Percentiles rank a stretch among this genome's conserved stretches.
These are phyloP conservation scores for Lophius piscatorius DNA, from an alignment of 2,113 vertebrate species.

Conservation along the genomic window DNA sequence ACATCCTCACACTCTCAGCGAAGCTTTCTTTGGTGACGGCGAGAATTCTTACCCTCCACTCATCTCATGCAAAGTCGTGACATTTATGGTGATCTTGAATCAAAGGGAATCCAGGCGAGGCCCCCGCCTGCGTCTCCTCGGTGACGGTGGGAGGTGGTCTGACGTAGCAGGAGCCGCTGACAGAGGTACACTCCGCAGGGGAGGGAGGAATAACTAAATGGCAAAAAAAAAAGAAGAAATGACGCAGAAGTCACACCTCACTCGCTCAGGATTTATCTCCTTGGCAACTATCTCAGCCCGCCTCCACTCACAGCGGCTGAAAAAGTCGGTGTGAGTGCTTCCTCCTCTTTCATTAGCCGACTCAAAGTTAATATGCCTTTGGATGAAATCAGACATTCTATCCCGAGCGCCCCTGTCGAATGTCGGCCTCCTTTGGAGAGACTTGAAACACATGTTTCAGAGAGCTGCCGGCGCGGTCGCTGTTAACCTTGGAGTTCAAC, in stretches of 20 bases:
- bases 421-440: constrained; percentile 16
- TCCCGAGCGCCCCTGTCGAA: constrained; percentile 2
- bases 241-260: constrained; percentile 67
- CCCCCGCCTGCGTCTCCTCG: constrained; percentile 27
- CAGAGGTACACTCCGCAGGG: constrained; percentile 14
- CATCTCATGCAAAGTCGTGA: constrained; percentile 38
- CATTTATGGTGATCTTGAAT: constrained; percentile 56
- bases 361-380: constrained; percentile 67
- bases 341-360: constrained; percentile 52
- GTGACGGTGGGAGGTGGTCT: constrained; percentile 21
- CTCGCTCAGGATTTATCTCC: constrained; percentile 65
- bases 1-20: constrained; percentile 50
- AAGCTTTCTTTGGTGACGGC: constrained; percentile 40
- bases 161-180: constrained; percentile 22
- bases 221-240: constrained; percentile 15
- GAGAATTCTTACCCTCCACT: constrained; percentile 35
- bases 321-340: constrained; percentile 28
- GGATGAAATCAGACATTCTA: constrained; percentile 51
- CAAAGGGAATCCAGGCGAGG: constrained; percentile 5
- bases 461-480: constrained; percentile 28
- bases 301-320: constrained; percentile 43
- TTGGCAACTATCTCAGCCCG: constrained; percentile 66
- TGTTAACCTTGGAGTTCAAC: constrained; percentile 44
- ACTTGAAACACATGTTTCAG: constrained; percentile 41
- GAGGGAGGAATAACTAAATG: constrained; percentile 33